Evolutionary conservation across 2,113 vertebrate genomes (phyloP).

Genomic region (Cyphomyrus plagiostoma): DNA sequence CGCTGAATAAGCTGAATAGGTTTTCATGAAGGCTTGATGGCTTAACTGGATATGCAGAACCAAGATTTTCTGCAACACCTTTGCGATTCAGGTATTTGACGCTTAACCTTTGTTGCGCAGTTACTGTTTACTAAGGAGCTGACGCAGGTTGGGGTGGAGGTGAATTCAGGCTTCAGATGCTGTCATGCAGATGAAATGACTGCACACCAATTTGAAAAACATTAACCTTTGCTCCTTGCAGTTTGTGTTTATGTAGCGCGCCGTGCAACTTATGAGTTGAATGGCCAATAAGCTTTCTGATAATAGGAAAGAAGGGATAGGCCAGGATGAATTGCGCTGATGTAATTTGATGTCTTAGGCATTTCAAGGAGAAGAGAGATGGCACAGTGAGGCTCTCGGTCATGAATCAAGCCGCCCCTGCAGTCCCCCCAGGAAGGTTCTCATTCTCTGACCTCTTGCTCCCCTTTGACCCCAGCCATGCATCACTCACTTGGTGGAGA

Average conservation of each 20-base stretch:
- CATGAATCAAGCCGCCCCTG: constrained; percentile 41
- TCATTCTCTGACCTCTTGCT: constrained; percentile 12
- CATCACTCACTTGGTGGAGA: not conserved
- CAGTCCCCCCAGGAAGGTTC: constrained; percentile 1
- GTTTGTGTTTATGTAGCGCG: constrained; percentile 44
- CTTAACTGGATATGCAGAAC: not conserved
- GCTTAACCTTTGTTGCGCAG: not conserved
- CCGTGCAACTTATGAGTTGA: constrained; percentile 39
- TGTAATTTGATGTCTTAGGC: constrained; percentile 41
- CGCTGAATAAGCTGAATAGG: not conserved
- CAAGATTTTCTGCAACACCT: not conserved
- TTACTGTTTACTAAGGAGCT: constrained; percentile 33
- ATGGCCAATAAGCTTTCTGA: constrained; percentile 24
- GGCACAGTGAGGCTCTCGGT: constrained; percentile 33
- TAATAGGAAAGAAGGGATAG: constrained; percentile 18
- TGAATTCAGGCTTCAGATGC: constrained; percentile 40
- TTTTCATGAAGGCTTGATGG: not conserved
- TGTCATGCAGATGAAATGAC: constrained; percentile 44
- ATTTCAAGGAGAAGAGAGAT: constrained; percentile 33
- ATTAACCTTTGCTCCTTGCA: constrained; percentile 53
- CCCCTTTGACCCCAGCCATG: not conserved
- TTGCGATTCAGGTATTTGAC: constrained; percentile 8
- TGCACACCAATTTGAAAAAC: constrained; percentile 37
- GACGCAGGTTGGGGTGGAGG: constrained; percentile 24
- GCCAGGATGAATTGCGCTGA: constrained; percentile 36